Conservation (phyloP, 2,113 vertebrate genomes). For the Notarius lentiginosus region DNA sequence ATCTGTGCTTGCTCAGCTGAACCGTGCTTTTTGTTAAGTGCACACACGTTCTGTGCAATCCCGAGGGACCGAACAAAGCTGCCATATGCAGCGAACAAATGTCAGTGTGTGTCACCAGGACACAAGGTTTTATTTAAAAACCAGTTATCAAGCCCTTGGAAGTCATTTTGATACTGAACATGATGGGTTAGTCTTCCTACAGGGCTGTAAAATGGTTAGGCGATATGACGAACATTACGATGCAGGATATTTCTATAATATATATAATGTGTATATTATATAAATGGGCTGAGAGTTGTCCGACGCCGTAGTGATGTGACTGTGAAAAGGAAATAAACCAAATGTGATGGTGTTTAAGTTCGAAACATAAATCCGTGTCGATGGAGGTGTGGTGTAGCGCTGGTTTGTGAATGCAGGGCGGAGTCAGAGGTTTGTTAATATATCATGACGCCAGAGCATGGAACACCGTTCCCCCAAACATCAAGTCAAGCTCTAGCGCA, state of each 20-base stretch:
- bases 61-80: slow-evolving; percentile 16
- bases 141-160: background rate
- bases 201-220: background rate
- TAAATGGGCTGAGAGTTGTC: background rate
- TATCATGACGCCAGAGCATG: no score
- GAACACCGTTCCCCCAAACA: no score
- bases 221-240: background rate
- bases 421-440: background rate
- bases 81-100: background rate
- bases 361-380: background rate
- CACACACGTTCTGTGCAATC: background rate
- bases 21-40: slow-evolving; percentile 21
- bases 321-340: background rate
- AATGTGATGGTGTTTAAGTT: background rate
- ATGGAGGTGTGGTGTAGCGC: background rate
- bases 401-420: background rate
- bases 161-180: background rate
- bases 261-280: background rate
- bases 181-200: background rate
- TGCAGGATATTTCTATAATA: background rate
- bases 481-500: no score
- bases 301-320: background rate
- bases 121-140: background rate
- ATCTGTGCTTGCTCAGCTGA: background rate
- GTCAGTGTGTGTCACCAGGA: background rate